A percentile compares a stretch with the other conserved stretches of the same genome.
Evolutionary conservation across 2,797 vertebrate genomes (phyloP).

Genomic region (Lutjanus argentimaculatus): DNA sequence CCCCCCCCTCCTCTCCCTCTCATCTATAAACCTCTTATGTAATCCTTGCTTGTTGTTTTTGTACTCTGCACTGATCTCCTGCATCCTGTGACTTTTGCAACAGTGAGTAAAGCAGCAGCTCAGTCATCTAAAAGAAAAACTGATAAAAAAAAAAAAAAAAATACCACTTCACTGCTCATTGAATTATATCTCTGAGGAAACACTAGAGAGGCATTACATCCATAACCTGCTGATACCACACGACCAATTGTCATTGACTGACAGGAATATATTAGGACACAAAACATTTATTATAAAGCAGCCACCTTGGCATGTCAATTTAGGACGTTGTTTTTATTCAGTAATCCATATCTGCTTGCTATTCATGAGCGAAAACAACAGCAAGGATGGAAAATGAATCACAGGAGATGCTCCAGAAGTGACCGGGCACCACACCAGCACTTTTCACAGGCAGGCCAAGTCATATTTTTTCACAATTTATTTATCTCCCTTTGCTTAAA

Average conservation of each 20-base stretch:
- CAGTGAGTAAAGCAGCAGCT: constrained; percentile 42
- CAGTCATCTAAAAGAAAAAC: constrained; percentile 52
- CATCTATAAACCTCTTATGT: constrained; percentile 34
- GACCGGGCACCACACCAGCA: constrained; percentile 59
- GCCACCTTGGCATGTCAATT: constrained; percentile 65
- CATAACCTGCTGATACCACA: constrained; percentile 65
- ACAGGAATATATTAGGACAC: constrained; percentile 63
- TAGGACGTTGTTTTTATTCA: constrained; percentile 60
- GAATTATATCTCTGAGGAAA: constrained; percentile 63
- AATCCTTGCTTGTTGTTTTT: constrained; percentile 46
- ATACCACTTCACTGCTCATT: constrained; percentile 57
- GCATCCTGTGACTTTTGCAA: constrained; percentile 50
- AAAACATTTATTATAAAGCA: constrained; percentile 61
- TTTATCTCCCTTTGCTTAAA: constrained; percentile 72
- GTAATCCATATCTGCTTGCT: constrained; percentile 67
- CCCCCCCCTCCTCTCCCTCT: not conserved
- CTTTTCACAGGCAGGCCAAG: constrained; percentile 52
- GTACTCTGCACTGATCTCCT: constrained; percentile 8
- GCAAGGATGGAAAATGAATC: constrained; percentile 68
- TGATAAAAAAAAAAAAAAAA: constrained; percentile 54
- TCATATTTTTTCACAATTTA: constrained; percentile 63
- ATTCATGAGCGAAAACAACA: constrained; percentile 74
- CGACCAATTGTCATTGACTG: constrained; percentile 61
- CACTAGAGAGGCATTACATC: constrained; percentile 45
- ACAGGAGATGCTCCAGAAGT: constrained; percentile 70